Conservation (phyloP, 2,797 vertebrate genomes). For the Microctenopoma lineatum region DNA sequence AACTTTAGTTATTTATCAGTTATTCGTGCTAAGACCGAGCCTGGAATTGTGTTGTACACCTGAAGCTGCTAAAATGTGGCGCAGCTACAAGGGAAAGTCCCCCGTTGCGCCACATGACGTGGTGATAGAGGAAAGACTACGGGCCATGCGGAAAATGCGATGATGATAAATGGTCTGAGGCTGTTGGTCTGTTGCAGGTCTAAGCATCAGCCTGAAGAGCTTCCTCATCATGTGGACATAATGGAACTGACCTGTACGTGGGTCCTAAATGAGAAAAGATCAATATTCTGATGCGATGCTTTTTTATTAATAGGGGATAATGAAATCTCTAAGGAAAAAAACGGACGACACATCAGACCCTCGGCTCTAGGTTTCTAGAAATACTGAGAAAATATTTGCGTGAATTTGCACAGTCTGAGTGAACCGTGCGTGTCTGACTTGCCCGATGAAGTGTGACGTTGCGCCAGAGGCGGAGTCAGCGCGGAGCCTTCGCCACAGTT, state of each 20-base stretch:
- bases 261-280: not conserved
- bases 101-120: slow-evolving; percentile 22
- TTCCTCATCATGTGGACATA: not conserved
- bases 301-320: not conserved
- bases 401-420: not conserved
- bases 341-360: too few relatives aligned
- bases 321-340: not conserved
- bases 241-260: not conserved
- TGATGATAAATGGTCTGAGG: slow-evolving; percentile 1
- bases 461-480: slow-evolving; percentile 22
- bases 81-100: slow-evolving; percentile 37
- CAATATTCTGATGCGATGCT: not conserved
- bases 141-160: slow-evolving; percentile 44
- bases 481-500: not conserved
- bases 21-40: not conserved
- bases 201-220: slow-evolving; percentile 3
- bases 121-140: slow-evolving; percentile 3
- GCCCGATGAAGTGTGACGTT: slow-evolving; percentile 1
- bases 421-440: not conserved
- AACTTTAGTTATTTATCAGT: not conserved
- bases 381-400: too few relatives aligned
- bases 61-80: slow-evolving; percentile 1
- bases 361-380: too few relatives aligned
- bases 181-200: not conserved
- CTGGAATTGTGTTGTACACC: not conserved